Percentiles rank a stretch among this genome's conserved stretches.
These are phyloP conservation scores for Dendrolimus houi DNA, from an alignment of 2,888 invertebrate genomes.

Conservation along the genomic window DNA sequence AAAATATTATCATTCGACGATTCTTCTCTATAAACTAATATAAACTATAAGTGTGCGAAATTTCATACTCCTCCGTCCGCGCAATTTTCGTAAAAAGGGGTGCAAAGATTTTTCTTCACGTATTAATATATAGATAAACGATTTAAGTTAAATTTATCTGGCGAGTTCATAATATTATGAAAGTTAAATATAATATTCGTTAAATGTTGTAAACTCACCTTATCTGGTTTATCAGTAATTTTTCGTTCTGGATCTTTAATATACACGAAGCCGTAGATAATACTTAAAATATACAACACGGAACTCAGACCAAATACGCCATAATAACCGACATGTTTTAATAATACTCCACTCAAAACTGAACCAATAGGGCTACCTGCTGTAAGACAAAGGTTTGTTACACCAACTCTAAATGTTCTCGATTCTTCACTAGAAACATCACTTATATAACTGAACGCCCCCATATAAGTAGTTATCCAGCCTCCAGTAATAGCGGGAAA, in stretches of 20 bases:
- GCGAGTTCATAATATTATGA: no score
- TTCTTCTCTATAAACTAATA: no score
- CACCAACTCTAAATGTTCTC: constrained; percentile 77
- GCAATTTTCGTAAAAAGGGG: no score
- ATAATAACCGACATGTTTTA: constrained; percentile 65
- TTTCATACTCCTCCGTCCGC: no score
- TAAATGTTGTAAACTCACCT: constrained; percentile 21
- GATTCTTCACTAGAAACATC: constrained; percentile 72
- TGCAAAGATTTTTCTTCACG: no score
- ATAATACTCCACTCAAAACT: constrained; percentile 53
- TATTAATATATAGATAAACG: no score
- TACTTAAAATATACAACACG: constrained; percentile 51
- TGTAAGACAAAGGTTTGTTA: constrained; percentile 63
- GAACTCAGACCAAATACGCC: constrained; percentile 66
- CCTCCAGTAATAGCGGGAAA: constrained; percentile 73
- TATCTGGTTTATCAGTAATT: constrained; percentile 18
- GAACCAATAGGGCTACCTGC: constrained; percentile 58
- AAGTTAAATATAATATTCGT: no score
- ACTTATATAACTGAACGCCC: constrained; percentile 77
- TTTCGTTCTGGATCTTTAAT: constrained; percentile 51
- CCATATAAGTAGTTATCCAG: constrained; percentile 74
- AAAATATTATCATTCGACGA: no score
- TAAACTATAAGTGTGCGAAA: no score
- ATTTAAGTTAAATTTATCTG: no score
- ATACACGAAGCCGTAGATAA: constrained; percentile 54